Conservation (phyloP, 2,113 vertebrate species). For the Stegastes partitus region DNA sequence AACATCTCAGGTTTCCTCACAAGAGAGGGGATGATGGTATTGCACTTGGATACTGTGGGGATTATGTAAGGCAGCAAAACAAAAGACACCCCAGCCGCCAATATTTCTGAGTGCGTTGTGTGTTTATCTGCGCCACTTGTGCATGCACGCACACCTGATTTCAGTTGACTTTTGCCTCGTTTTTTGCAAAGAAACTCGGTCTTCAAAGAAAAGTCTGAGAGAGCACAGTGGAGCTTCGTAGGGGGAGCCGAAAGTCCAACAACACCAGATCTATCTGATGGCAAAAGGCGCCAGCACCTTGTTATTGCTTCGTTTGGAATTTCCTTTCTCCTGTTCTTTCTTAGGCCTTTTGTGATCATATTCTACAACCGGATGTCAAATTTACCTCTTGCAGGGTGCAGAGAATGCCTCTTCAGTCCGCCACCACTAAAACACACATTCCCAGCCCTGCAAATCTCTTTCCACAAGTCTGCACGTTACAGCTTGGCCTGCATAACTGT, state of each 20-base stretch:
- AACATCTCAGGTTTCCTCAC: slow-evolving; percentile 56
- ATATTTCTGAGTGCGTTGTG: slow-evolving; percentile 30
- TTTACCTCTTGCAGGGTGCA: slow-evolving; percentile 55
- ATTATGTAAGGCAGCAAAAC: slow-evolving; percentile 73
- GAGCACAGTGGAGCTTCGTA: slow-evolving; percentile 44
- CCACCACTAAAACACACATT: slow-evolving; percentile 28
- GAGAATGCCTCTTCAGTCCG: slow-evolving; percentile 37
- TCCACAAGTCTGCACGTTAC: slow-evolving; percentile 36
- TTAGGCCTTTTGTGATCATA: slow-evolving; percentile 63
- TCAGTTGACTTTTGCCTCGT: slow-evolving; percentile 71
- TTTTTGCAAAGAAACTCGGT: slow-evolving; percentile 46
- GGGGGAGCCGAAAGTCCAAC: slow-evolving; percentile 52
- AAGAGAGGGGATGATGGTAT: slow-evolving; percentile 32
- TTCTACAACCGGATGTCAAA: slow-evolving; percentile 60
- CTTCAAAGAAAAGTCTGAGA: slow-evolving; percentile 64
- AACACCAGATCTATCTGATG: slow-evolving; percentile 69
- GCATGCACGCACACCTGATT: slow-evolving; percentile 62
- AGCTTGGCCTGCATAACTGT: slow-evolving; percentile 46
- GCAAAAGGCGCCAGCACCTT: slow-evolving; percentile 62
- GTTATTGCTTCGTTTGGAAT: slow-evolving; percentile 71
- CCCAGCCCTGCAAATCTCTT: slow-evolving; percentile 6
- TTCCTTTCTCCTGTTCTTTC: slow-evolving; percentile 60
- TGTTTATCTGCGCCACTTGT: slow-evolving; percentile 29
- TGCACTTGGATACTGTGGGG: slow-evolving; percentile 50
- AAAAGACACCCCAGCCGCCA: slow-evolving; percentile 40